phyloP scores from a whole-genome alignment of 2,113 vertebrate genomes.

The Trematomus loennbergii region DNA sequence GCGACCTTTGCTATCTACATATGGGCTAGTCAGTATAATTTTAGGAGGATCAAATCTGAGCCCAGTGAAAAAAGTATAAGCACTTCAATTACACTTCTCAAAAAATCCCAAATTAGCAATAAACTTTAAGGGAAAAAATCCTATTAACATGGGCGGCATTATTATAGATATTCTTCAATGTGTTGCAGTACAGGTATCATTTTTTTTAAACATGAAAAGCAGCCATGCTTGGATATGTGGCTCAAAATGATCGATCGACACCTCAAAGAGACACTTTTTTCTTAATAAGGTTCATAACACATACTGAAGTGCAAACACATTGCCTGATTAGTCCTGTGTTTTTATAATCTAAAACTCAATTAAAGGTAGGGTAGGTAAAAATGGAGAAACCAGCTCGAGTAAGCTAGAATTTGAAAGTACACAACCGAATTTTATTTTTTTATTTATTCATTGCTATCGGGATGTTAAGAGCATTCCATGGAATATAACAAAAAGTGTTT shows the following conservation, averaged over 20 bases:
- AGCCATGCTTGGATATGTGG: not conserved
- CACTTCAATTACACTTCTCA: not conserved
- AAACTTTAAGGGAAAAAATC: no score
- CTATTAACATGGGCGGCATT: no score
- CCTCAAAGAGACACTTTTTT: not conserved
- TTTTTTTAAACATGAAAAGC: no score
- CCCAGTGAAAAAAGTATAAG: not conserved
- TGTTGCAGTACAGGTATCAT: no score
- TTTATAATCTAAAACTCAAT: not conserved
- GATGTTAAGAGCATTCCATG: no score
- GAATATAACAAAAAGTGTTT: no score
- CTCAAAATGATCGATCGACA: not conserved
- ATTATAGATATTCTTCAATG: no score
- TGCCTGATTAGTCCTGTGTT: not conserved
- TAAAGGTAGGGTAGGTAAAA: not conserved
- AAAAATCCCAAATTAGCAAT: not conserved
- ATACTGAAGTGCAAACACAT: not conserved
- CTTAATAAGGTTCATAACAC: not conserved
- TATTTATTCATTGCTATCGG: no score
- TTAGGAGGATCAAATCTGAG: not conserved
- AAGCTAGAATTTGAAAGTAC: no score
- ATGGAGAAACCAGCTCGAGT: no score
- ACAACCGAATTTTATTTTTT: no score
- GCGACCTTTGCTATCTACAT: no score
- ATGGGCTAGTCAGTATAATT: not conserved